phyloP scores from a whole-genome alignment of 2,113 vertebrate species.

The Hippopotamus amphibius region DNA sequence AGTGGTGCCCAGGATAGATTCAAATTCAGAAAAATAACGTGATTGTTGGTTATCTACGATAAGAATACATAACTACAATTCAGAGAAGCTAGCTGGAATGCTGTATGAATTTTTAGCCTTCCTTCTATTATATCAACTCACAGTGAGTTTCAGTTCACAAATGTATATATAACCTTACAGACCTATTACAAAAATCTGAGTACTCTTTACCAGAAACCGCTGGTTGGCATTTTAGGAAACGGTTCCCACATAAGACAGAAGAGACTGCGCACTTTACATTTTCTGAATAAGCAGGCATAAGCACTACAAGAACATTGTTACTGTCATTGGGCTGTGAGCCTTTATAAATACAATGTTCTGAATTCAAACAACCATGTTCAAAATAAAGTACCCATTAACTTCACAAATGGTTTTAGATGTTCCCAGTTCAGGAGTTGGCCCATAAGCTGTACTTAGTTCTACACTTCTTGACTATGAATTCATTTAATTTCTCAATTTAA shows the following conservation, averaged over 20 bases:
- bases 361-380: conserved; percentile 78
- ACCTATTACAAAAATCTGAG: background rate
- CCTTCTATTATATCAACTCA: background rate
- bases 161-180: background rate
- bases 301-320: conserved; percentile 50
- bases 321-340: conserved; percentile 63
- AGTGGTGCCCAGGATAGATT: background rate
- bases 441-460: background rate
- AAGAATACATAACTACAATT: background rate
- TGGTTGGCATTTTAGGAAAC: background rate
- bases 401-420: conserved; percentile 67
- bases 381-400: conserved; percentile 76
- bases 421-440: background rate
- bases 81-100: background rate
- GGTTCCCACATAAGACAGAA: background rate
- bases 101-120: background rate
- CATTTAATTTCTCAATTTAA: conserved; percentile 55
- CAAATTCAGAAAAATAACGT: background rate
- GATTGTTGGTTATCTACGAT: background rate
- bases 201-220: background rate
- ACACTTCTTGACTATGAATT: conserved; percentile 24
- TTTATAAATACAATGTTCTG: conserved; percentile 80
- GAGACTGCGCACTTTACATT: background rate
- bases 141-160: background rate
- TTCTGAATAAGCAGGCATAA: conserved; percentile 4